These are phyloP conservation scores for Cyaniris semiargus DNA, from an alignment of 2,888 invertebrate genomes.

Conservation along the genomic window DNA sequence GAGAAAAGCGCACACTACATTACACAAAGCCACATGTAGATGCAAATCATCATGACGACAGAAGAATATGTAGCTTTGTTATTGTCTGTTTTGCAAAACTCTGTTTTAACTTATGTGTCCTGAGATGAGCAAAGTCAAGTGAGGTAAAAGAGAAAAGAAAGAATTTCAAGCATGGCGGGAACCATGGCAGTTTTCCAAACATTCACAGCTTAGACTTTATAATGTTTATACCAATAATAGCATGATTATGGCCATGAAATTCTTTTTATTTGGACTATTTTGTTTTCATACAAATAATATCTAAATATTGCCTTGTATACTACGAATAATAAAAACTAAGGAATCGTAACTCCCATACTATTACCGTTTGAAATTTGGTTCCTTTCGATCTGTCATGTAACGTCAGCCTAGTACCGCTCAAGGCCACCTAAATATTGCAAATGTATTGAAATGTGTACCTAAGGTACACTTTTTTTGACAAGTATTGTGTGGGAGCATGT, in stretches of 20 bases:
- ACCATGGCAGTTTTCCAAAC: not conserved
- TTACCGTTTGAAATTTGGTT: no score
- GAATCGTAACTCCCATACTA: no score
- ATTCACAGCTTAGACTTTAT: no score
- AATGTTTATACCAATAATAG: not conserved
- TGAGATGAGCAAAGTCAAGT: not conserved
- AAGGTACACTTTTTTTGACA: no score
- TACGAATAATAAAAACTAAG: no score
- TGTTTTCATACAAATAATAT: not conserved
- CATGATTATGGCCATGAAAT: not conserved
- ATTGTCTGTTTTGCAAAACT: not conserved
- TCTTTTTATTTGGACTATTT: not conserved
- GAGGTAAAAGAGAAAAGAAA: not conserved
- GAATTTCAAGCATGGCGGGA: not conserved
- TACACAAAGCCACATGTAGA: not conserved
- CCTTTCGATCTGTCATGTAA: no score
- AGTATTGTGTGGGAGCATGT: no score
- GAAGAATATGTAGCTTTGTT: not conserved
- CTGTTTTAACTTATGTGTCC: not conserved
- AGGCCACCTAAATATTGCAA: no score
- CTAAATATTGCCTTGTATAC: no score
- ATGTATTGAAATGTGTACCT: no score
- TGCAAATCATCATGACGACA: not conserved
- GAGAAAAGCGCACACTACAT: no score
- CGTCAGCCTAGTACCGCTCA: no score